Percentiles rank a stretch among this genome's conserved stretches.
Conservation (phyloP, 1,140 invertebrate species). For the Gryllus bimaculatus region DNA sequence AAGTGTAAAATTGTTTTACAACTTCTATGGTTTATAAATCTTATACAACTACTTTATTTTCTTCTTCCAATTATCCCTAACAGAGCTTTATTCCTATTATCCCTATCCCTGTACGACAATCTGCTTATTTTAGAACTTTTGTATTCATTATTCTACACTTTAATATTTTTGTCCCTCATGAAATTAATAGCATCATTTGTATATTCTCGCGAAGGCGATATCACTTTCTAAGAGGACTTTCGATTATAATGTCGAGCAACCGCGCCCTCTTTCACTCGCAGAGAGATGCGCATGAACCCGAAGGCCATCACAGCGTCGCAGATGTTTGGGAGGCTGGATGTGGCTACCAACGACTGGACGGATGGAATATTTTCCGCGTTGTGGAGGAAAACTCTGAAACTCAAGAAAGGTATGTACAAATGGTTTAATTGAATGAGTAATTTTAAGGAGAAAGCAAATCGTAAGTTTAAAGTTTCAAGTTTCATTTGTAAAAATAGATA, state of each 20-base stretch:
- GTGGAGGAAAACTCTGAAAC: constrained; percentile 86
- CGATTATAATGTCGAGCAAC: neutral
- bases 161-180: neutral
- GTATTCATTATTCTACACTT: neutral
- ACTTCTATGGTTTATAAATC: neutral
- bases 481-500: no score
- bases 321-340: constrained; percentile 93
- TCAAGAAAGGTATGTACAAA: constrained; percentile 56
- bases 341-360: constrained; percentile 96
- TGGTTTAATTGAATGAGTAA: neutral
- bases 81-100: no score
- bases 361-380: constrained; percentile 95
- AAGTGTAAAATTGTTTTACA: neutral
- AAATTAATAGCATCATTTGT: constrained; percentile 13
- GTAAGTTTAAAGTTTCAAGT: no score
- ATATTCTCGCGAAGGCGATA: neutral
- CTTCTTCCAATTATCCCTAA: no score
- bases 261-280: constrained; percentile 26
- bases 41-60: no score
- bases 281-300: constrained; percentile 97
- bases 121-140: neutral
- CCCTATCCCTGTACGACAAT: no score
- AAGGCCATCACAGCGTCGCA: constrained; percentile 94
- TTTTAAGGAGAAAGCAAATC: neutral
- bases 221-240: neutral